A percentile compares a stretch with the other conserved stretches of the same genome.
phyloP scores from a whole-genome alignment of 2,113 vertebrate species.

The Nerophis ophidion region DNA sequence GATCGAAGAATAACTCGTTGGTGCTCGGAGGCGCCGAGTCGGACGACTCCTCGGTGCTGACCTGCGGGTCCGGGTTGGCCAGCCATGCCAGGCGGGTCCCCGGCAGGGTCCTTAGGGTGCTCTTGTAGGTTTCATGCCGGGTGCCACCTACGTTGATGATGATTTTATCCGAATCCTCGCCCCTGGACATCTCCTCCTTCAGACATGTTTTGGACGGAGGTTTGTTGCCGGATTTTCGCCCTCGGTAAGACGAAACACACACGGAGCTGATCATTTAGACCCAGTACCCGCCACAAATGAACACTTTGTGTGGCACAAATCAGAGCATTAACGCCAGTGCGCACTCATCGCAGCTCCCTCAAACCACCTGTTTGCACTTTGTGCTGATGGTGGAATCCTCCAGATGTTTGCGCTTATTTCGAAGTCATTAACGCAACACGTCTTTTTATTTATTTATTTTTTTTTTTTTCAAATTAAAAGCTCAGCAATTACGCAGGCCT shows the following conservation, averaged over 20 bases:
- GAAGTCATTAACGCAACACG: background rate
- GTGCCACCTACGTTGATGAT: conserved; percentile 95
- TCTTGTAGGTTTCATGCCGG: conserved; percentile 95
- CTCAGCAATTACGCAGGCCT: too few species aligned
- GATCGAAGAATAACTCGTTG: conserved; percentile 91
- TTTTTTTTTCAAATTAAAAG: background rate
- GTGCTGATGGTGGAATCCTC: background rate
- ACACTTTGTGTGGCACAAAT: conserved; percentile 4
- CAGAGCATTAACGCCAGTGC: conserved; percentile 9
- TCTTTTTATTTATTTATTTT: too few species aligned
- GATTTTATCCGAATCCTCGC: conserved; percentile 93
- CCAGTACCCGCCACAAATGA: conserved; percentile 8
- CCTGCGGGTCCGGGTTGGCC: conserved; percentile 80
- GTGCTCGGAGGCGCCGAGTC: conserved; percentile 56
- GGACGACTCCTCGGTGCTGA: conserved; percentile 64
- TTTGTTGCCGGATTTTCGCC: conserved; percentile 98
- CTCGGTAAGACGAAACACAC: conserved; percentile 98
- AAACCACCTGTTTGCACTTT: conserved; percentile 64
- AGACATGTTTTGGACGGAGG: conserved; percentile 97
- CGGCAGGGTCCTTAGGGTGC: conserved; percentile 89
- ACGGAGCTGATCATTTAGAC: conserved; percentile 94
- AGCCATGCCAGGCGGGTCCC: conserved; percentile 93
- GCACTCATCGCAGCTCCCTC: conserved; percentile 32
- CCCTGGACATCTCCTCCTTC: conserved; percentile 94
- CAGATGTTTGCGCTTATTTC: background rate